These are phyloP conservation scores for Meda fulgida DNA, from an alignment of 2,797 vertebrate species.

Conservation along the genomic window DNA sequence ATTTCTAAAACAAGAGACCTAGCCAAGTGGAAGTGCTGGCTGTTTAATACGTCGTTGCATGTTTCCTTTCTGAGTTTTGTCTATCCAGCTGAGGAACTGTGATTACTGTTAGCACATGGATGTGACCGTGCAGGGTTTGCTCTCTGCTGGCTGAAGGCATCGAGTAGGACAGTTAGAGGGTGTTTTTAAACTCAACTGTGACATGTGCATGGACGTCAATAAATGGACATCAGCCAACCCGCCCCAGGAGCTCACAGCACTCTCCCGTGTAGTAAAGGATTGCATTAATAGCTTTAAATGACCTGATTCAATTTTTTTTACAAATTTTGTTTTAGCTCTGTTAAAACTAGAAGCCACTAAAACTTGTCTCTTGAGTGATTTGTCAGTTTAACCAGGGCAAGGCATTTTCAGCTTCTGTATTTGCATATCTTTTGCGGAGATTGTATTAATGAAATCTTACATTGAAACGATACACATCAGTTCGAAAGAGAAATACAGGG, in stretches of 20 bases:
- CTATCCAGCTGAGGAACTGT: not conserved
- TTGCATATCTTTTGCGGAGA: not conserved
- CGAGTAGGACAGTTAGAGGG: conserved; percentile 1
- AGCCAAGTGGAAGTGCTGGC: not conserved
- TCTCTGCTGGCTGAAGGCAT: conserved; percentile 12
- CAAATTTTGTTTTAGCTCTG: not conserved
- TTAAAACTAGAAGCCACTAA: not conserved
- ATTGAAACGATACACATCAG: not conserved
- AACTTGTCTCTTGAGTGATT: not conserved
- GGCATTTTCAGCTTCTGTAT: not conserved
- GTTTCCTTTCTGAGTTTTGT: conserved; percentile 1
- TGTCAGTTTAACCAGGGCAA: not conserved
- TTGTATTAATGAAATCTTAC: not conserved
- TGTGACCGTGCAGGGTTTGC: not conserved
- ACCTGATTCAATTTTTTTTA: not conserved
- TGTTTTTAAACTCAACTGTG: conserved; percentile 13
- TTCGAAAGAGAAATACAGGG: conserved; percentile 29
- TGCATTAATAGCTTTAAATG: conserved; percentile 5
- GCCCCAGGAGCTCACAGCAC: not conserved
- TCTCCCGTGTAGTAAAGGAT: not conserved
- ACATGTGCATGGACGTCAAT: conserved; percentile 21
- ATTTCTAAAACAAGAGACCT: not conserved
- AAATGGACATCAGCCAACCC: not conserved
- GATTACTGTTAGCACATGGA: not conserved
- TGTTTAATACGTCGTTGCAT: not conserved